Evolutionary conservation across 2,888 invertebrate genomes (phyloP).

Genomic region (Agriopis marginaria): DNA sequence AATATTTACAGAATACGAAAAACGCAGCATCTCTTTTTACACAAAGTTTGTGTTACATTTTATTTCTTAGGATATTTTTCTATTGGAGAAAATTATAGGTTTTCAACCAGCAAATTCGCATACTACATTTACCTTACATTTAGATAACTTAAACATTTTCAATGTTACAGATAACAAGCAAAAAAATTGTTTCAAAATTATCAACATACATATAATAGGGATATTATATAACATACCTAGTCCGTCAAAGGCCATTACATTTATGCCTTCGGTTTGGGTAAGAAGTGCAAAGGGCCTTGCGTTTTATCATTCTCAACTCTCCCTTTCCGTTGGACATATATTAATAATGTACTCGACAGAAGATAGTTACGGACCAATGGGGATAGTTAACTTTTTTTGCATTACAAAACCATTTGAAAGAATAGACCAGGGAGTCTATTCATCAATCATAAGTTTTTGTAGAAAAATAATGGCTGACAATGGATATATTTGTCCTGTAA

Average conservation of each 20-base stretch:
- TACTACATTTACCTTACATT: not conserved
- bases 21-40: not conserved
- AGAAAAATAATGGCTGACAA: no score
- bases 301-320: not conserved
- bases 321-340: no score
- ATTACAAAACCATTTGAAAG: no score
- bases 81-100: not conserved
- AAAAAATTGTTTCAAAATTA: constrained; percentile 2
- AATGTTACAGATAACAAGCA: not conserved
- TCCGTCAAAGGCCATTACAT: not conserved
- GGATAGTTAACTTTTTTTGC: no score
- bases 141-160: constrained; percentile 1
- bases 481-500: no score
- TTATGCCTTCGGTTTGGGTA: not conserved
- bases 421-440: no score
- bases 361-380: no score
- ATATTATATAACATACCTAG: not conserved
- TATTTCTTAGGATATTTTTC: not conserved
- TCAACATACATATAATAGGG: not conserved
- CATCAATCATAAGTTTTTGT: no score
- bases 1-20: not conserved
- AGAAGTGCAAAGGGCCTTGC: not conserved
- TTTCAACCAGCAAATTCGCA: not conserved
- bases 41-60: not conserved
- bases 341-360: no score